Percentiles rank a stretch among this genome's conserved stretches.
These are phyloP conservation scores for Hemichromis elongatus DNA, from an alignment of 2,113 vertebrate genomes.

Conservation along the genomic window DNA sequence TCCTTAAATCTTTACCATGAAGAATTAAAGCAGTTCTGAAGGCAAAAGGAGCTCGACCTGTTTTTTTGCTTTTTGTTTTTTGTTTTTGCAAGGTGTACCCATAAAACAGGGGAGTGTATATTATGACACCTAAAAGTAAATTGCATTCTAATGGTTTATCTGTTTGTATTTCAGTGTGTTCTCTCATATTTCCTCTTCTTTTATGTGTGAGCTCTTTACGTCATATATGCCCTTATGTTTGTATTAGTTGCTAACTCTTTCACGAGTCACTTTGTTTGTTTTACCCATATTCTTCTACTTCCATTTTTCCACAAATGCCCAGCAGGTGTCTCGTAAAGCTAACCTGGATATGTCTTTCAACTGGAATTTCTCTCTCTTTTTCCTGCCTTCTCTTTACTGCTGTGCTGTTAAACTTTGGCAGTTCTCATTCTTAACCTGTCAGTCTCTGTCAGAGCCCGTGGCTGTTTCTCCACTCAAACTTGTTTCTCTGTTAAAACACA, in stretches of 20 bases:
- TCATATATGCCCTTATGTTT: neutral
- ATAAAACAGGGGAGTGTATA: neutral
- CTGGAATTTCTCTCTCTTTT: neutral
- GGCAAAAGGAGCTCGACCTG: fast-evolving
- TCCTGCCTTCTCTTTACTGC: neutral
- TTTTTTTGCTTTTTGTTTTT: too few relatives aligned
- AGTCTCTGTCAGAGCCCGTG: neutral
- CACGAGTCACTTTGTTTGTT: neutral
- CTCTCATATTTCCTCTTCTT: neutral
- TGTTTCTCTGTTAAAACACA: neutral
- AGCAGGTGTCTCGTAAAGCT: neutral
- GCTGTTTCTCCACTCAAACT: neutral
- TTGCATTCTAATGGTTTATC: neutral
- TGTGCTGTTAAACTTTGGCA: neutral
- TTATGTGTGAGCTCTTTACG: neutral
- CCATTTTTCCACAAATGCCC: neutral
- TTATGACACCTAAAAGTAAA: neutral
- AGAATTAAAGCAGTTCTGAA: too few relatives aligned
- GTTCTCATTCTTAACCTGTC: neutral
- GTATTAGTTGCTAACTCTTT: neutral
- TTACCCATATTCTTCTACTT: neutral
- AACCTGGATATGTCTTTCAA: neutral
- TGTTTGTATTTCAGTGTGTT: neutral
- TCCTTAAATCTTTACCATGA: too few relatives aligned
- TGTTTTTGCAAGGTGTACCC: neutral